Percentiles rank a stretch among this genome's conserved stretches.
These are phyloP conservation scores for Scaptomyza tumidula DNA, from an alignment of 2,888 invertebrate genomes.

Conservation along the genomic window DNA sequence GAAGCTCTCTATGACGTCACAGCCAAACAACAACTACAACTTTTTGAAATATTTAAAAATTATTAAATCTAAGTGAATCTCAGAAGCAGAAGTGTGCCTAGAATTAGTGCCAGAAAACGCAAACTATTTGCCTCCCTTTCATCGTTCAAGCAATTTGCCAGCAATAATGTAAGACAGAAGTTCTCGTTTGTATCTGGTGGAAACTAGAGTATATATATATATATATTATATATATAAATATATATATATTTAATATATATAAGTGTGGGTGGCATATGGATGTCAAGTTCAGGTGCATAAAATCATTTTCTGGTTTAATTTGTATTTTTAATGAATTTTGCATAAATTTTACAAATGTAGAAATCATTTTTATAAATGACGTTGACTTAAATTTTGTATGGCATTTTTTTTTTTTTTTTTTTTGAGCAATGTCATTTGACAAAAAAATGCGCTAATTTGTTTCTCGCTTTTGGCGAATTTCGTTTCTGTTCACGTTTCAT, in stretches of 20 bases:
- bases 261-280: constrained; percentile 19
- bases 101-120: constrained; percentile 50
- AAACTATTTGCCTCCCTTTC: constrained; percentile 55
- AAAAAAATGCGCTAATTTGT: constrained; percentile 37
- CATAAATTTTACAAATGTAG: constrained; percentile 12
- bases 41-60: constrained; percentile 24
- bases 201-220: constrained; percentile 11
- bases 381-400: constrained; percentile 4
- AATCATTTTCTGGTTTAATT: constrained; percentile 19
- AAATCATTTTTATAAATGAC: constrained; percentile 40
- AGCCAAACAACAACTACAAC: constrained; percentile 10
- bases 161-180: constrained; percentile 35
- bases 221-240: neutral
- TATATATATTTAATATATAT: neutral
- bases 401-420: neutral
- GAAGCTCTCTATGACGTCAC: constrained; percentile 72
- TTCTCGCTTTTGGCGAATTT: constrained; percentile 20
- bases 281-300: constrained; percentile 46
- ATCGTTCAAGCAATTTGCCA: constrained; percentile 53
- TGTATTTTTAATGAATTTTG: constrained; percentile 38
- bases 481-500: constrained; percentile 38
- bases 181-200: constrained; percentile 29
- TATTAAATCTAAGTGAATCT: constrained; percentile 43
- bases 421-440: constrained; percentile 30
- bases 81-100: constrained; percentile 65